Percentiles rank a stretch among this genome's conserved stretches.
phyloP scores from a whole-genome alignment of 2,888 invertebrate species.

The Drosophila rubida region DNA sequence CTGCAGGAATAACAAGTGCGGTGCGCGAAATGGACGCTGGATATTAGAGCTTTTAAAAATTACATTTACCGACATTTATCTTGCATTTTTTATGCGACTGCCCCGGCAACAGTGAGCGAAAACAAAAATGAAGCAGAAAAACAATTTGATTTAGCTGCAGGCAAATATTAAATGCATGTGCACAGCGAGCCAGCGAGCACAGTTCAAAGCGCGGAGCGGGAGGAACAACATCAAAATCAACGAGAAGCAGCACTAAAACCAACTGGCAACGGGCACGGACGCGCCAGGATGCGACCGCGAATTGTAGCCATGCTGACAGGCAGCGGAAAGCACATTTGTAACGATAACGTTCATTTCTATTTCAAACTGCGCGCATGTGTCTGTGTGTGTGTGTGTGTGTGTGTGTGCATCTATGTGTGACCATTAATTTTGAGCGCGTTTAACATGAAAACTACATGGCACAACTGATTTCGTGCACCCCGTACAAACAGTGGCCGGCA shows the following conservation, averaged over 20 bases:
- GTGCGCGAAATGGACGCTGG: constrained; percentile 57
- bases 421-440: constrained; percentile 79
- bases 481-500: constrained; percentile 50
- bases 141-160: constrained; percentile 76
- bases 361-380: constrained; percentile 49
- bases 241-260: constrained; percentile 25
- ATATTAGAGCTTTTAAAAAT: constrained; percentile 74
- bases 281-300: constrained; percentile 63
- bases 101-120: constrained; percentile 18
- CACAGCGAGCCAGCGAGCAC: constrained; percentile 21
- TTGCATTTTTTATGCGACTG: constrained; percentile 59
- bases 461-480: constrained; percentile 75
- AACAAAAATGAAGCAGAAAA: constrained; percentile 58
- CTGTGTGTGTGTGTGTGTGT: constrained; percentile 27
- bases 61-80: constrained; percentile 73
- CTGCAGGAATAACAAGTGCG: constrained; percentile 43
- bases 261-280: constrained; percentile 17
- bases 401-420: constrained; percentile 55
- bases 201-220: constrained; percentile 30
- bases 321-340: constrained; percentile 79
- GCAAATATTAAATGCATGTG: constrained; percentile 73
- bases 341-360: constrained; percentile 77
- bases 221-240: constrained; percentile 71
- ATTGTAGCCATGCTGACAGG: constrained; percentile 73
- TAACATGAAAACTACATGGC: constrained; percentile 78